Percentiles rank a stretch among this genome's conserved stretches.
Conservation (phyloP, 2,888 invertebrate genomes). For the Heliconius hortense region DNA sequence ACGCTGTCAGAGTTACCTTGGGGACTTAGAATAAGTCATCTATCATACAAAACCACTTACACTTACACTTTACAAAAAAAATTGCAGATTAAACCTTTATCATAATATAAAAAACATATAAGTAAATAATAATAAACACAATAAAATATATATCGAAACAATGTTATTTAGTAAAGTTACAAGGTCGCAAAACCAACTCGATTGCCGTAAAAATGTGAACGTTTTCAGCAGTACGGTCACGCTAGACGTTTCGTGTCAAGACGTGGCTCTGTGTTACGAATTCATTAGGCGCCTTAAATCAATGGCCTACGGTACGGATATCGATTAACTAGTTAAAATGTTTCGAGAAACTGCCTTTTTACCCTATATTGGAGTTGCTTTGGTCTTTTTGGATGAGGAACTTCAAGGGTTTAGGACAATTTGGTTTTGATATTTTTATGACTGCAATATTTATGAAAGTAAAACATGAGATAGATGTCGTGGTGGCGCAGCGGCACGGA, state of each 20-base stretch:
- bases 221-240: constrained; percentile 25
- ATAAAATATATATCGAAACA: constrained; percentile 1
- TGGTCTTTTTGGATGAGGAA: background rate
- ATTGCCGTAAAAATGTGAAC: constrained; percentile 22
- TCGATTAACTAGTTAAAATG: constrained; percentile 26
- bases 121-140: background rate
- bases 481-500: too few relatives aligned
- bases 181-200: constrained; percentile 19
- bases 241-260: constrained; percentile 24
- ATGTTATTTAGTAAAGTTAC: background rate
- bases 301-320: constrained; percentile 35
- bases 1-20: too few relatives aligned
- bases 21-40: too few relatives aligned
- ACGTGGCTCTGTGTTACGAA: constrained; percentile 28
- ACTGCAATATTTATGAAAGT: too few relatives aligned
- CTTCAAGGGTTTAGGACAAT: background rate
- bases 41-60: too few relatives aligned
- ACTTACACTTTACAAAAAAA: too few relatives aligned
- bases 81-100: background rate
- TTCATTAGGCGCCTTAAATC: constrained; percentile 32
- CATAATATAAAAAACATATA: background rate
- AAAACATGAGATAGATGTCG: too few relatives aligned
- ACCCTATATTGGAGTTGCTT: background rate
- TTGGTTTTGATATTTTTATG: background rate
- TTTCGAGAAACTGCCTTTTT: background rate